Conservation (phyloP, 1,140 invertebrate species). For the Saxidomus purpurata region DNA sequence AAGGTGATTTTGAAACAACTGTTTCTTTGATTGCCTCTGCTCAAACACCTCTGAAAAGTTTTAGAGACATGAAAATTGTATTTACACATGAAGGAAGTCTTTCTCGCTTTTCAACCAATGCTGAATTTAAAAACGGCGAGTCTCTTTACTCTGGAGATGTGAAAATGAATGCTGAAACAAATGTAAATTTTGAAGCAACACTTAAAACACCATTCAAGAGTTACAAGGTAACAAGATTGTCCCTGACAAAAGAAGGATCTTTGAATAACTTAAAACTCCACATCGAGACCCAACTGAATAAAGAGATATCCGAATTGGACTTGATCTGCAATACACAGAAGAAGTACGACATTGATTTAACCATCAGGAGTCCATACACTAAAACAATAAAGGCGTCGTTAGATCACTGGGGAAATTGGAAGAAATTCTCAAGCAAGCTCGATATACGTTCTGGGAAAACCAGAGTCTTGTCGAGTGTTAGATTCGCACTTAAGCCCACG, state of each 20-base stretch:
- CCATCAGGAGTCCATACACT: slow-evolving; percentile 2
- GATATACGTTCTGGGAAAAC: not conserved
- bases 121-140: not conserved
- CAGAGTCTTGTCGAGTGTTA: not conserved
- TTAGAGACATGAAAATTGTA: not conserved
- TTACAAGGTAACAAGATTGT: not conserved
- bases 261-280: slow-evolving; percentile 13
- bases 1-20: not conserved
- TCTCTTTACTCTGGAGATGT: not conserved
- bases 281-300: not conserved
- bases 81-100: slow-evolving; percentile 18
- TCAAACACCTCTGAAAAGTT: slow-evolving; percentile 27
- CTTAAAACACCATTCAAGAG: not conserved
- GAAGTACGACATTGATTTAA: slow-evolving; percentile 29
- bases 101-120: not conserved
- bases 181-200: not conserved
- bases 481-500: not conserved
- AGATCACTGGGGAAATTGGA: slow-evolving; percentile 2
- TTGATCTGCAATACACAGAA: not conserved
- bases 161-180: not conserved
- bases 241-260: slow-evolving; percentile 6
- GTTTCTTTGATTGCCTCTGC: not conserved
- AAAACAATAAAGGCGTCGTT: slow-evolving; percentile 22
- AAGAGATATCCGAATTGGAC: not conserved
- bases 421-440: not conserved